A percentile compares a stretch with the other conserved stretches of the same genome.
These are phyloP conservation scores for Athripsodes cinereus DNA, from an alignment of 2,888 invertebrate species.

Conservation along the genomic window DNA sequence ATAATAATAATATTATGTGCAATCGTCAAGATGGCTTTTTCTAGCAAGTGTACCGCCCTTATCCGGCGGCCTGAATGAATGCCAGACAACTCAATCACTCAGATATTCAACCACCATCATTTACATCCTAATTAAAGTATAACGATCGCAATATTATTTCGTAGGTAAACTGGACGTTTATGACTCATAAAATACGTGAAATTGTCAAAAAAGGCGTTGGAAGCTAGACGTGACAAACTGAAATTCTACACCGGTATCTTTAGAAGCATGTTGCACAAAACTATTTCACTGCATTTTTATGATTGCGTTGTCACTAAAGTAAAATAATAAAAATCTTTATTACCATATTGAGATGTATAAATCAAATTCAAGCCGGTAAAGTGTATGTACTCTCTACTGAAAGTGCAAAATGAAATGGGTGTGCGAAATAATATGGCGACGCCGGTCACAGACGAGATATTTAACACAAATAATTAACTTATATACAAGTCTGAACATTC, in stretches of 20 bases:
- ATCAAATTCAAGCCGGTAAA: constrained; percentile 38
- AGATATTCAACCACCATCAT: background rate
- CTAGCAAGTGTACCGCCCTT: background rate
- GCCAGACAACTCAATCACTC: background rate
- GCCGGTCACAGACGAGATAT: constrained; percentile 41
- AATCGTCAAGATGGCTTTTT: background rate
- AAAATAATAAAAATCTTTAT: constrained; percentile 20
- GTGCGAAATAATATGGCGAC: constrained; percentile 50
- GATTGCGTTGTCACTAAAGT: constrained; percentile 15
- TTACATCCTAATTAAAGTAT: background rate
- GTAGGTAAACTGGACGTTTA: background rate
- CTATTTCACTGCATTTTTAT: too few relatives aligned
- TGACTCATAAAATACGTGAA: constrained; percentile 17
- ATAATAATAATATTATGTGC: too few relatives aligned
- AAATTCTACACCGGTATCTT: constrained; percentile 46
- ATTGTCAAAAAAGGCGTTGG: constrained; percentile 48
- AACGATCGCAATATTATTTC: background rate
- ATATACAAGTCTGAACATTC: constrained; percentile 2
- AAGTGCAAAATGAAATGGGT: constrained; percentile 45
- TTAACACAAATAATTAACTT: constrained; percentile 27
- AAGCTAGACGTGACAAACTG: constrained; percentile 30
- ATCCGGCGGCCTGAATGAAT: background rate
- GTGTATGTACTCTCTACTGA: constrained; percentile 34
- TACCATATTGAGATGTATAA: constrained; percentile 5
- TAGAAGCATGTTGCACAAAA: background rate